Base-by-base conservation (phyloP, 1,140 invertebrate genomes). In the Octopus sinensis region DNA sequence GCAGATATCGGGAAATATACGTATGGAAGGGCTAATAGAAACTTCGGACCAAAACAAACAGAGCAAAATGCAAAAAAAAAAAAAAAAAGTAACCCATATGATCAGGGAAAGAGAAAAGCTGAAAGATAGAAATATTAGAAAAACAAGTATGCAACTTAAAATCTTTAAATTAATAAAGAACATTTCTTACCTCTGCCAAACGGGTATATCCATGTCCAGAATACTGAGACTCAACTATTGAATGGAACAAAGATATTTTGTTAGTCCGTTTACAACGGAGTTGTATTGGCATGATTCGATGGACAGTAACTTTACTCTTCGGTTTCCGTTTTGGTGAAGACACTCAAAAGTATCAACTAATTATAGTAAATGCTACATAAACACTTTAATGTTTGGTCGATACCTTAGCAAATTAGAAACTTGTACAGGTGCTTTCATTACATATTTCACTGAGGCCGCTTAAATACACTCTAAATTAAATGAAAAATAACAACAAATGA, bases 131-230 rank as follows among this genome's bases (percentile, higher is more conserved):
- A 17, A 17, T n/a, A n/a, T n/a, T n/a, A 62, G 30, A 6, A n/a
- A n/a, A n/a, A 71, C 17, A 9, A 62, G 1, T 62, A 62, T 62
- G 9, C 17, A 9, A 12, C 56, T 9, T 12, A 12, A 12, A 62
- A n/a, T 73, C 30, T 73, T n/a, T 5, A 73, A 73, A 6, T n/a
- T n/a, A 10, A 13, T 6, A 17, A 73, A 73, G 30, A n/a, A 73
- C 30, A 9, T 6, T 6, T 9, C 68, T 73, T 73, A 73, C 68
- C 68, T 73, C 17, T 73, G 68, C 68, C 68, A 73, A 73, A n/a
- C 68, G 68, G 17, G 68, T 73, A 73, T 73, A 73, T 73, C 9
- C 68, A 73, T 73, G 6, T 12, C 68, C 68, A 73, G 68, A 73
- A 73, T 73, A 73, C 13, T 73, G 68, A 73, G 17, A 73, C 13